Evolutionary conservation across 1,140 invertebrate genomes (phyloP).

Genomic region (Diploscapter pachys): DNA sequence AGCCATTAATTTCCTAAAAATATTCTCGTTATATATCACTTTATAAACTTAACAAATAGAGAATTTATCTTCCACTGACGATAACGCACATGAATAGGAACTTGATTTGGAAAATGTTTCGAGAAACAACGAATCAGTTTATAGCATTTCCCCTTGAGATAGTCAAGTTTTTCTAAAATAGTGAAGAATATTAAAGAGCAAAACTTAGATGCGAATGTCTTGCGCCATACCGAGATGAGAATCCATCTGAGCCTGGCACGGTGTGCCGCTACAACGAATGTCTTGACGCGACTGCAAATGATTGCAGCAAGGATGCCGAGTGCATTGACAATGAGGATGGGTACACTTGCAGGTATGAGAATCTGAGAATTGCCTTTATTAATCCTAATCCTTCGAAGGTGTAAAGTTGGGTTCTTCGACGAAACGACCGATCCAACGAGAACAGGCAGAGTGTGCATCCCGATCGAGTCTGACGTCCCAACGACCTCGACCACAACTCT

Average conservation of each 20-base stretch:
- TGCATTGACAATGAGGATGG: conserved; percentile 49
- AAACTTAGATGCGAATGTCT: neutral
- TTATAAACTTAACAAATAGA: too few species aligned
- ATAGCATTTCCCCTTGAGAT: too few species aligned
- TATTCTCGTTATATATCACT: too few species aligned
- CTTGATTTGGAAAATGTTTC: too few species aligned
- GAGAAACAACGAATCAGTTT: too few species aligned
- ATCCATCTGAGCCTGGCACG: conserved; percentile 42
- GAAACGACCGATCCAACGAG: conserved; percentile 34
- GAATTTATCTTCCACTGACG: too few species aligned
- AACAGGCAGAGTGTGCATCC: conserved; percentile 37
- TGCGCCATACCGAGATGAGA: conserved; percentile 39
- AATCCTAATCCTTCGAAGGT: neutral
- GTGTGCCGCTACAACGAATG: conserved; percentile 46
- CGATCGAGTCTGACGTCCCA: conserved; percentile 24
- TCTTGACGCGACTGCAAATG: conserved; percentile 37
- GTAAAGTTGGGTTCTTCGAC: conserved; percentile 41
- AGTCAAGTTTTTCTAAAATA: too few species aligned
- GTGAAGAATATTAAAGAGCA: too few species aligned
- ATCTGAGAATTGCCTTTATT: too few species aligned
- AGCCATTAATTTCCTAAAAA: too few species aligned
- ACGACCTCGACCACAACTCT: conserved; percentile 32
- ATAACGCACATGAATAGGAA: too few species aligned
- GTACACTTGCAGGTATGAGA: conserved; percentile 22
- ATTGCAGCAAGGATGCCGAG: conserved; percentile 53